Percentiles rank a stretch among this genome's conserved stretches.
Evolutionary conservation across 53 echinoderm and acorn worm species (phyloP).

Genomic region (Apostichopus leukothele): DNA sequence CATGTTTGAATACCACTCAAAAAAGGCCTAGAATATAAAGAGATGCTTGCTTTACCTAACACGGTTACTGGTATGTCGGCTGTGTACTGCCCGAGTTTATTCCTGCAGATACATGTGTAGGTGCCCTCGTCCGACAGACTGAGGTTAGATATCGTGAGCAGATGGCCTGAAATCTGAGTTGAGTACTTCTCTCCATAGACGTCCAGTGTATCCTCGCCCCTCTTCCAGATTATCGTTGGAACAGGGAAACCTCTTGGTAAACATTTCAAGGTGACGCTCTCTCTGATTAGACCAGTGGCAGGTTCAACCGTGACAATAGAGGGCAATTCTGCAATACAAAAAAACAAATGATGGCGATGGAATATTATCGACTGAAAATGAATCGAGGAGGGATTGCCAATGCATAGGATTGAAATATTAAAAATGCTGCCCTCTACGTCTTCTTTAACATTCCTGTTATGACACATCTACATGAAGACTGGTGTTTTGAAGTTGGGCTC

Average conservation of each 20-base stretch:
- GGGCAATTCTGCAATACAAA: constrained; percentile 70
- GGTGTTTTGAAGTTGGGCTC: too few species aligned
- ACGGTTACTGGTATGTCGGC: constrained; percentile 68
- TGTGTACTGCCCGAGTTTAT: constrained; percentile 58
- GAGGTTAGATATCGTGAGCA: constrained; percentile 65
- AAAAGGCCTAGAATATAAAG: too few species aligned
- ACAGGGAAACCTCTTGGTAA: constrained; percentile 62
- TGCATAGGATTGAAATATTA: too few species aligned
- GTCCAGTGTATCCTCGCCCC: neutral
- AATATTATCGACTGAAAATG: too few species aligned
- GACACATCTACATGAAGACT: too few species aligned
- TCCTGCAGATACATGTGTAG: constrained; percentile 75
- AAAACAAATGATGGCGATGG: too few species aligned
- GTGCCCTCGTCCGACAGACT: constrained; percentile 62
- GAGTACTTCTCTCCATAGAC: constrained; percentile 44
- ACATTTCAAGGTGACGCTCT: constrained; percentile 65
- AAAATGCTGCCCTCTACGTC: too few species aligned
- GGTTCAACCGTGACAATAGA: constrained; percentile 58
- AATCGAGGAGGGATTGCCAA: too few species aligned
- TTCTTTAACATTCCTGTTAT: too few species aligned
- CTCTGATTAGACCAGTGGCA: constrained; percentile 50
- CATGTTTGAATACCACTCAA: too few species aligned
- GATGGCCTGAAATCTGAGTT: constrained; percentile 35
- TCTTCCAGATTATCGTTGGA: constrained; percentile 66
- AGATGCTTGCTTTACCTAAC: constrained; percentile 52